Evolutionary conservation across 2,888 invertebrate genomes (phyloP), one percentile per base, ranked within the genome.

Genomic region (Candidula unifasciata): DNA sequence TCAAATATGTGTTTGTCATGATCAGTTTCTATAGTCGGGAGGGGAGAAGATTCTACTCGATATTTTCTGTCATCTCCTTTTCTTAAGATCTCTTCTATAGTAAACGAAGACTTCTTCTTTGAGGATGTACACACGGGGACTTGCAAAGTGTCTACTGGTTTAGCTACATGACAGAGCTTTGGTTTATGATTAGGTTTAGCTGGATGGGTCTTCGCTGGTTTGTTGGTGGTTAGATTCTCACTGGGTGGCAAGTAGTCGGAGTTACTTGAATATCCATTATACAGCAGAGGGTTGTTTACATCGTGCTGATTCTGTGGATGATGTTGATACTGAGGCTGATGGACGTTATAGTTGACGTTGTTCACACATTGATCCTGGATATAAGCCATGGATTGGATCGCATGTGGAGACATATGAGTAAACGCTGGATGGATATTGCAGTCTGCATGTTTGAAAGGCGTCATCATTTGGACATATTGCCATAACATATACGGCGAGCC

Each of bases 21-120:
- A 10, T 27, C 21, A n/a, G 21, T n/a, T 27, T 8, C 37, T 2
- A 18, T n/a, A 16, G 44, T 13, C 16, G 27, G n/a, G 16, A 2
- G 6, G 3, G 60, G 21, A 1, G 52, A 68, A 3, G 37, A 18
- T 35, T 71, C 57, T 18, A 37, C 27, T 27, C 8, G 21, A 21
- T 69, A 33, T 35, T 71, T 68, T 30, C 16, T 13, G 44, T 76
- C 52, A n/a, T 76, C 76, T 81, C 89, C 89, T 35, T 88, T 87
- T 74, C 88, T 89, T 37, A 91, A 85, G 84, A 91, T 91, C 27
- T 90, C 90, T 85, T 91, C 91, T 44, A 91, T 91, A 13, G 90
- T 90, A 85, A 91, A 91, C n/a, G 90, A 89, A 64, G 89, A 87
- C 30, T 87, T 84, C 80, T 89, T 89, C 54, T 66, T 85, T 16